These are phyloP conservation scores for Alca torda DNA, from an alignment of 2,797 vertebrate genomes.

Conservation along the genomic window DNA sequence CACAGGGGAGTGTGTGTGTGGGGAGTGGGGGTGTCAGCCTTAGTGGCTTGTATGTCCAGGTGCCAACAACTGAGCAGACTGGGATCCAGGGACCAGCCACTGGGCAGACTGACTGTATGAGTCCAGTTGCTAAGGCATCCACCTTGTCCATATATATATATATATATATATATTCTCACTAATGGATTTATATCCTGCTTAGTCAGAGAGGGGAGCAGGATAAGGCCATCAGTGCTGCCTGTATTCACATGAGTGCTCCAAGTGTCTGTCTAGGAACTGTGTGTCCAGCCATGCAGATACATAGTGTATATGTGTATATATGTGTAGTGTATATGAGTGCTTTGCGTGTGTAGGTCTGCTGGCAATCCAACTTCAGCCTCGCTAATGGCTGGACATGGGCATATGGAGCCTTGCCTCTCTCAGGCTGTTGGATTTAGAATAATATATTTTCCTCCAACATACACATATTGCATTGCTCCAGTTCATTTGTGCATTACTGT, in stretches of 20 bases:
- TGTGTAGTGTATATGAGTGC: too few species aligned
- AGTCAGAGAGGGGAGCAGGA: background rate
- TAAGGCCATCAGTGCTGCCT: background rate
- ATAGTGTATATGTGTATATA: background rate
- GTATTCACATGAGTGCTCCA: background rate
- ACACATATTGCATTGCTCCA: background rate
- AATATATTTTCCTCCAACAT: background rate
- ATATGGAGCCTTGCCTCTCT: background rate
- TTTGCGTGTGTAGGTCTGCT: background rate
- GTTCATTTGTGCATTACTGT: background rate
- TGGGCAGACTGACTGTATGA: background rate
- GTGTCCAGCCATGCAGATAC: background rate
- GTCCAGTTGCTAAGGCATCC: background rate
- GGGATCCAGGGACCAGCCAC: background rate
- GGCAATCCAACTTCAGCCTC: background rate
- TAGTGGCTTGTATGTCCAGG: background rate
- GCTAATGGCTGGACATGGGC: background rate
- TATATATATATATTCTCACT: background rate
- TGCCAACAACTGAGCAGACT: background rate
- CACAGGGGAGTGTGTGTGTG: background rate
- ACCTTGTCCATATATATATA: background rate
- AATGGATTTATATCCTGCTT: background rate
- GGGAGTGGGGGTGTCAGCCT: rapidly evolving
- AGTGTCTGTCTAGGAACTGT: background rate
- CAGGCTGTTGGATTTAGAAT: background rate